phyloP scores from a whole-genome alignment of 2,113 vertebrate species.

The Empidonax alnorum region DNA sequence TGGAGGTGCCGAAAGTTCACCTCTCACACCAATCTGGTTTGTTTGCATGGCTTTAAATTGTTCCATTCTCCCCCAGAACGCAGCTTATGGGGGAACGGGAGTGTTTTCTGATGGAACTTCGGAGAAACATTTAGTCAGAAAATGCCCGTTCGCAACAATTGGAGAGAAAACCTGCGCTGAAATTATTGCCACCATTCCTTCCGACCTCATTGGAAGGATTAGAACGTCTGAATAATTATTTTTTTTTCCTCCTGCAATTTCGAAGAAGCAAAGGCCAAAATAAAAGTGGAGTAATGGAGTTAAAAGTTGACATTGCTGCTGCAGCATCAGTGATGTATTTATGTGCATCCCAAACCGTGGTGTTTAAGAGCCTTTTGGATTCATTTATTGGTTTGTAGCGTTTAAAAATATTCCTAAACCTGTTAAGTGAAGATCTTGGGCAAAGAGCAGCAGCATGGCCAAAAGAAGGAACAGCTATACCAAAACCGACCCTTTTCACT shows the following conservation, averaged over 20 bases:
- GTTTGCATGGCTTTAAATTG: rapidly evolving
- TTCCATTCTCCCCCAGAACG: not conserved
- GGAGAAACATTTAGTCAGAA: not conserved
- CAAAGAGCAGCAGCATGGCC: not conserved
- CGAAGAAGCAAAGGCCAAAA: not conserved
- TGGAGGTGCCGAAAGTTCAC: not conserved
- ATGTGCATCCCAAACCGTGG: rapidly evolving
- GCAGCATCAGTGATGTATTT: rapidly evolving
- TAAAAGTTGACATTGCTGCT: not conserved
- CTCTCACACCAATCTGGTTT: rapidly evolving
- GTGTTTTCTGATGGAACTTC: not conserved
- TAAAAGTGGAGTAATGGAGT: not conserved
- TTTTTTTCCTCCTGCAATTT: not conserved
- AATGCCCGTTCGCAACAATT: rapidly evolving
- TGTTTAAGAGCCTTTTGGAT: not conserved
- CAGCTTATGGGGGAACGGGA: rapidly evolving
- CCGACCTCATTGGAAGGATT: not conserved
- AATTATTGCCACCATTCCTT: not conserved
- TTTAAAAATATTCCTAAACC: not conserved
- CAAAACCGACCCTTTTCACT: not conserved
- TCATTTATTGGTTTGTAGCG: rapidly evolving
- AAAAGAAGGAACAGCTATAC: not conserved
- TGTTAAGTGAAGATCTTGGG: not conserved
- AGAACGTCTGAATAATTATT: not conserved
- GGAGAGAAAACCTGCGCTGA: not conserved